Conservation (phyloP, 2,113 vertebrate genomes). For the Cephalopholis sonnerati region DNA sequence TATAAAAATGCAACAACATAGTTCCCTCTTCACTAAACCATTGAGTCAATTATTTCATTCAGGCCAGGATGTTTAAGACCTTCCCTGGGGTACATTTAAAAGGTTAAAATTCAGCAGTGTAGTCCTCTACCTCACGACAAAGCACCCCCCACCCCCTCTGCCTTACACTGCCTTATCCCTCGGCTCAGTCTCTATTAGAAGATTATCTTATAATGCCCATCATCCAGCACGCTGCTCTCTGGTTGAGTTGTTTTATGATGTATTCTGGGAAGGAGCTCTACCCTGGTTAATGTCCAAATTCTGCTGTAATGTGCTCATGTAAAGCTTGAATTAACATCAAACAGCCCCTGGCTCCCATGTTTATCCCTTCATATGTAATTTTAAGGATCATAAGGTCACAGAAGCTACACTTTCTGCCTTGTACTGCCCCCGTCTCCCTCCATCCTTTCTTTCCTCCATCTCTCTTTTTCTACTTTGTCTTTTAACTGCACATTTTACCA, state of each 20-base stretch:
- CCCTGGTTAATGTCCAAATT: conserved; percentile 61
- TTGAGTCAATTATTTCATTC: not conserved
- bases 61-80: not conserved
- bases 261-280: conserved; percentile 50
- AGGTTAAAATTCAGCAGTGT: conserved; percentile 1
- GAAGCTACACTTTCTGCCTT: conserved; percentile 18
- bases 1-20: not conserved
- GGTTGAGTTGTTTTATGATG: conserved; percentile 50
- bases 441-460: not conserved
- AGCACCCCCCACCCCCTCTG: not conserved
- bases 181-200: conserved; percentile 48
- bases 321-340: conserved; percentile 68
- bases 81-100: conserved; percentile 1
- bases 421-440: not conserved
- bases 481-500: not conserved
- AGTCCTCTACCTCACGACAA: not conserved
- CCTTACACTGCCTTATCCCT: conserved; percentile 25
- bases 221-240: conserved; percentile 41
- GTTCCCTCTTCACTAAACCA: not conserved
- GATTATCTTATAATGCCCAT: conserved; percentile 55
- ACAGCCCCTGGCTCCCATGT: conserved; percentile 25
- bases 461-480: not conserved
- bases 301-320: conserved; percentile 61
- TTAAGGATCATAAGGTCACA: conserved; percentile 56
- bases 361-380: conserved; percentile 63